Percentiles rank a stretch among this genome's conserved stretches.
These are phyloP conservation scores for Lasioglossum villosulum DNA, from an alignment of 2,888 invertebrate genomes.

Conservation along the genomic window DNA sequence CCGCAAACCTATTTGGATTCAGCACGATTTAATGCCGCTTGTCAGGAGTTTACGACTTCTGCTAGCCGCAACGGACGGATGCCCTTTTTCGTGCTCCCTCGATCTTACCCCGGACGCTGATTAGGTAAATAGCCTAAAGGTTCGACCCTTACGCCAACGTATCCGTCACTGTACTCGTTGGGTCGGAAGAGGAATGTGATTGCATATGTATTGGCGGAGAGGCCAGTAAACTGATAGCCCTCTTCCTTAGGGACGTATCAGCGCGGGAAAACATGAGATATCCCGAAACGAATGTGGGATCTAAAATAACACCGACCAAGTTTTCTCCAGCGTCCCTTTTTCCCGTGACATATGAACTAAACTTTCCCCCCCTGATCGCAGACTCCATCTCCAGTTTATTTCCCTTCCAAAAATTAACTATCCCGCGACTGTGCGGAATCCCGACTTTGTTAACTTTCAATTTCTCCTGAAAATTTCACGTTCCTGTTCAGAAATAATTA, in stretches of 20 bases:
- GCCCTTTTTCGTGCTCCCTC: constrained; percentile 54
- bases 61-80: constrained; percentile 55
- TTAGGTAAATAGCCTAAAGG: constrained; percentile 75
- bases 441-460: background rate
- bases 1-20: constrained; percentile 72
- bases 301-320: constrained; percentile 34
- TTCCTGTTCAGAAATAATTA: background rate
- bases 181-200: constrained; percentile 50
- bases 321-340: constrained; percentile 11
- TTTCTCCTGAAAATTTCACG: background rate
- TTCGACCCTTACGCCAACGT: constrained; percentile 52
- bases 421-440: background rate
- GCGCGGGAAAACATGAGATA: constrained; percentile 47
- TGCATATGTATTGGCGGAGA: constrained; percentile 57
- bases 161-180: constrained; percentile 63
- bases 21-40: constrained; percentile 62
- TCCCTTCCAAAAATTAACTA: background rate
- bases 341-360: constrained; percentile 25
- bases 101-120: constrained; percentile 68
- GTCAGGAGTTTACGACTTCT: constrained; percentile 72
- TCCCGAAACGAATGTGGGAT: constrained; percentile 24
- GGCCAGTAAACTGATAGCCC: constrained; percentile 55
- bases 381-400: background rate
- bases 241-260: constrained; percentile 59
- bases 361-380: background rate